Evolutionary conservation across 2,797 vertebrate genomes (phyloP).

Genomic region (Acrossocheilus fasciatus): DNA sequence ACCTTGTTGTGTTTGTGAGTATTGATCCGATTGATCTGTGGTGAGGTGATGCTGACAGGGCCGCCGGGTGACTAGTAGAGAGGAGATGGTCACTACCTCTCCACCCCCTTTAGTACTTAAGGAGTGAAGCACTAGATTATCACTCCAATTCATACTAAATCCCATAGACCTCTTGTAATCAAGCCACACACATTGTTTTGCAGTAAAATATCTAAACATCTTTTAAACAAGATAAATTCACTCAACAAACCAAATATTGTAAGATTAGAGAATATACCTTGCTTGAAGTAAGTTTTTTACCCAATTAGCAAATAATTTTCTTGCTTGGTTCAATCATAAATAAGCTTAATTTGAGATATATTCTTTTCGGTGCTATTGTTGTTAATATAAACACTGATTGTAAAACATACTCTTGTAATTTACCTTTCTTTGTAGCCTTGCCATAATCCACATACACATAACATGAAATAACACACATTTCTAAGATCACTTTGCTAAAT

Average conservation of each 20-base stretch:
- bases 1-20: constrained; percentile 55
- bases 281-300: neutral
- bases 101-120: constrained; percentile 54
- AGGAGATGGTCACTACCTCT: constrained; percentile 22
- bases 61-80: constrained; percentile 59
- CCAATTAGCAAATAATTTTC: neutral
- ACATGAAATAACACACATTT: neutral
- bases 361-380: neutral
- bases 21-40: constrained; percentile 69
- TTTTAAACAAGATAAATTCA: neutral
- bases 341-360: neutral
- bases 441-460: neutral
- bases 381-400: neutral
- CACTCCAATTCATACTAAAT: constrained; percentile 43
- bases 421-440: neutral
- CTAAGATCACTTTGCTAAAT: neutral
- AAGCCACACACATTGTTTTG: constrained; percentile 2
- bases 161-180: constrained; percentile 28
- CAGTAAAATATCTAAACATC: neutral
- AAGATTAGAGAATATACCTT: neutral
- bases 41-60: constrained; percentile 66
- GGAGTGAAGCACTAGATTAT: neutral
- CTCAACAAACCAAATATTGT: neutral
- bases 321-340: neutral
- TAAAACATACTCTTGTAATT: neutral